Evolutionary conservation across 2,888 invertebrate genomes (phyloP).

Genomic region (Patella pellucida): DNA sequence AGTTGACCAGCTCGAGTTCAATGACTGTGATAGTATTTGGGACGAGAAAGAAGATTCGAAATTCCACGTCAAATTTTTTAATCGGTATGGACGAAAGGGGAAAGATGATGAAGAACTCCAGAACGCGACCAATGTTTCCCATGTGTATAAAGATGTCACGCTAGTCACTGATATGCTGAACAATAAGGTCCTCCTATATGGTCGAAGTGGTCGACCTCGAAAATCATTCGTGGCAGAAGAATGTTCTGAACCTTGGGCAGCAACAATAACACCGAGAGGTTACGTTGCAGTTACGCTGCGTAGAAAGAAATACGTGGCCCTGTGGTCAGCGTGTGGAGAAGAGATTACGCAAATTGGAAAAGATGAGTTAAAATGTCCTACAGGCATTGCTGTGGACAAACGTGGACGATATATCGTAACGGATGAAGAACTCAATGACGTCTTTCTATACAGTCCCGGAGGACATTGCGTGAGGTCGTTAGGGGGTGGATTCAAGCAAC

Average conservation of each 20-base stretch:
- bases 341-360: conserved; percentile 42
- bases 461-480: conserved; percentile 26
- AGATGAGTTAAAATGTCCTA: conserved; percentile 44
- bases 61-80: conserved; percentile 24
- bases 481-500: conserved; percentile 70
- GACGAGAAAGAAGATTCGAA: not conserved
- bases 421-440: conserved; percentile 71
- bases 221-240: conserved; percentile 30
- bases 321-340: conserved; percentile 43
- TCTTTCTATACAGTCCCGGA: conserved; percentile 41
- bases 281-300: conserved; percentile 51
- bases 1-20: not conserved
- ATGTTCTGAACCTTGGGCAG: conserved; percentile 51
- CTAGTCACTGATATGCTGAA: conserved; percentile 55
- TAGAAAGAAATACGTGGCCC: conserved; percentile 45
- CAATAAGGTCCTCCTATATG: conserved; percentile 31
- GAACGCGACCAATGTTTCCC: conserved; percentile 40
- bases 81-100: conserved; percentile 32
- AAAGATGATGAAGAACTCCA: conserved; percentile 28
- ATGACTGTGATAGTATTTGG: not conserved
- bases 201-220: conserved; percentile 23
- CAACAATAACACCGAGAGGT: conserved; percentile 46
- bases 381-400: conserved; percentile 54
- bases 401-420: conserved; percentile 71
- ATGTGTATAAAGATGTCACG: conserved; percentile 41